Percentiles rank a stretch among this genome's conserved stretches.
Evolutionary conservation across 2,888 invertebrate genomes (phyloP).

Genomic region (Thymelicus acteon): DNA sequence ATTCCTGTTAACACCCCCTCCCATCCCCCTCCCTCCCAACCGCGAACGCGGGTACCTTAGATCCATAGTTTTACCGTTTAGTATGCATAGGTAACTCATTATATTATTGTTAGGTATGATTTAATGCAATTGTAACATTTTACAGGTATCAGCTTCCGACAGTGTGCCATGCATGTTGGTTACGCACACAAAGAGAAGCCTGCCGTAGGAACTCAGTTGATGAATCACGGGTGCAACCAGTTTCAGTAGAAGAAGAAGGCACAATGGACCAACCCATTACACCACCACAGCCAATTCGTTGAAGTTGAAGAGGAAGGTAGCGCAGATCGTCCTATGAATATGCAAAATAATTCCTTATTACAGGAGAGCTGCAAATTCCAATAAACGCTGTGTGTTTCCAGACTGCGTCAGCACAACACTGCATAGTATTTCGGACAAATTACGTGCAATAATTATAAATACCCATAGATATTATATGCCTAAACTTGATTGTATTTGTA

Average conservation of each 20-base stretch:
- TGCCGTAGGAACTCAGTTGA: conserved; percentile 4
- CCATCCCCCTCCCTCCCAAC: too few species aligned
- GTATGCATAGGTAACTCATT: conserved; percentile 2
- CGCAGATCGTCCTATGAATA: too few species aligned
- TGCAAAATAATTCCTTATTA: too few species aligned
- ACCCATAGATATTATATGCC: conserved; percentile 23
- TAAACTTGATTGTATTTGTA: conserved; percentile 21
- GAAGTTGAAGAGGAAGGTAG: conserved; percentile 19
- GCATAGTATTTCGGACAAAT: conserved; percentile 11
- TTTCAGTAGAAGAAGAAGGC: conserved; percentile 7
- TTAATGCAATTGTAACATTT: not conserved
- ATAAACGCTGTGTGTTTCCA: conserved; percentile 9
- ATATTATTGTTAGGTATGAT: not conserved
- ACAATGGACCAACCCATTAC: conserved; percentile 15
- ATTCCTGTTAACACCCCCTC: too few species aligned
- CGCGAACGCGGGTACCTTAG: too few species aligned
- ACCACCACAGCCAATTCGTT: conserved; percentile 11
- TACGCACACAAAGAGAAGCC: conserved; percentile 27
- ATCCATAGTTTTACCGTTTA: not conserved
- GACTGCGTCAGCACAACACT: not conserved
- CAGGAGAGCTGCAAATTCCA: conserved; percentile 1
- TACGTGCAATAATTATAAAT: conserved; percentile 7
- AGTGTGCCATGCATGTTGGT: conserved; percentile 28
- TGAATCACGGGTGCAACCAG: conserved; percentile 11
- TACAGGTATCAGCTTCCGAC: conserved; percentile 18